Percentiles rank a stretch among this genome's conserved stretches.
phyloP scores from a whole-genome alignment of 2,888 invertebrate genomes.

The Chymomyza amoena region DNA sequence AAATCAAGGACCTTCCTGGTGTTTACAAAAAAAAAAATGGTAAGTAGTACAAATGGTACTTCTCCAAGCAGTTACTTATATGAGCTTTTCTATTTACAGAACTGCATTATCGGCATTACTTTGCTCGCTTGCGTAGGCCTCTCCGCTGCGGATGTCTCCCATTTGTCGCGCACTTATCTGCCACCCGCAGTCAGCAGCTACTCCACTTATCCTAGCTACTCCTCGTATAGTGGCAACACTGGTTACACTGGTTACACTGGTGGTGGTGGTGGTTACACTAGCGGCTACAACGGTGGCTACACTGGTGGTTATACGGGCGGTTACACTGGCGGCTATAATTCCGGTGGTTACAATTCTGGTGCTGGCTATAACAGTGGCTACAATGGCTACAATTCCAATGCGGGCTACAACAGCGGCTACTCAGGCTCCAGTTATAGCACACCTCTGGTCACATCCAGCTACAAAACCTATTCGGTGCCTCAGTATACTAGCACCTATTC shows the following conservation, averaged over 20 bases:
- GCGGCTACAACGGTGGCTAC: not conserved
- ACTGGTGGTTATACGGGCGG: not conserved
- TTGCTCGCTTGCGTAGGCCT: conserved; percentile 52
- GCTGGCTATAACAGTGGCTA: conserved; percentile 18
- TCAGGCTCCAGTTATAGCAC: conserved; percentile 18
- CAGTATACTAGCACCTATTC: conserved; percentile 45
- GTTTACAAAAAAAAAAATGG: conserved; percentile 12
- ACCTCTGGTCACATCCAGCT: conserved; percentile 42
- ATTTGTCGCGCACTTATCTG: conserved; percentile 61
- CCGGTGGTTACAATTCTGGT: not conserved
- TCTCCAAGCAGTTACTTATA: too few relatives aligned
- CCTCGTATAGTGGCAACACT: conserved; percentile 5
- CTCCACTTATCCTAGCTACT: conserved; percentile 41
- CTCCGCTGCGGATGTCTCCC: conserved; percentile 67
- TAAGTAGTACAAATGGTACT: not conserved
- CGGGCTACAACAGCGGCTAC: conserved; percentile 19
- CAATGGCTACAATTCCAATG: not conserved
- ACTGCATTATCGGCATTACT: conserved; percentile 37
- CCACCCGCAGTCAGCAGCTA: conserved; percentile 49
- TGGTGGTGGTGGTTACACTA: conserved; percentile 12
- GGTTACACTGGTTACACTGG: not conserved
- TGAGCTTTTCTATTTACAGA: conserved; percentile 38
- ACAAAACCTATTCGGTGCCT: conserved; percentile 51
- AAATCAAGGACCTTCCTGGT: not conserved
- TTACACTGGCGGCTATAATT: conserved; percentile 7